Conservation (phyloP, 2,113 vertebrate genomes). For the Turdus rufiventris region DNA sequence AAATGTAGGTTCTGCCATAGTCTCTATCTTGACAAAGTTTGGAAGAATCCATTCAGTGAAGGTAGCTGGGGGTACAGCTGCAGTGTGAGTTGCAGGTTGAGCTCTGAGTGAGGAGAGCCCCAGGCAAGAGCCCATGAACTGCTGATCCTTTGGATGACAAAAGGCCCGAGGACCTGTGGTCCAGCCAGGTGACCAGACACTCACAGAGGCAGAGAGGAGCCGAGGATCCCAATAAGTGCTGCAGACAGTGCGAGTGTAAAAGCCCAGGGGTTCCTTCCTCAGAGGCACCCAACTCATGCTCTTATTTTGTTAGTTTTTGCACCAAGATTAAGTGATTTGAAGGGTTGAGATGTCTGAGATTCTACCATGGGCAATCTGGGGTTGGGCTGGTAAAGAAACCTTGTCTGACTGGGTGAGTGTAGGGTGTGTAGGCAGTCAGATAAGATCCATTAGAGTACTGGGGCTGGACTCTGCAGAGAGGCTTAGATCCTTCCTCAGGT, state of each 20-base stretch:
- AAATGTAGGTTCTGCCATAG: background rate
- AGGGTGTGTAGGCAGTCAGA: background rate
- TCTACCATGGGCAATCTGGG: background rate
- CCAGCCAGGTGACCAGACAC: fast-evolving
- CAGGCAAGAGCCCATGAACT: background rate
- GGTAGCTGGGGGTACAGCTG: background rate
- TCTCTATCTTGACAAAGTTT: background rate
- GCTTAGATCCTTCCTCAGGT: background rate
- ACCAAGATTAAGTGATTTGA: background rate
- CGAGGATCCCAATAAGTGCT: fast-evolving
- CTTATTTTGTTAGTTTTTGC: background rate
- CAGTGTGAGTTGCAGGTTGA: background rate
- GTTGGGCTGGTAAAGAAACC: too few species aligned
- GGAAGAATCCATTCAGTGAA: background rate
- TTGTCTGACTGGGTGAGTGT: background rate
- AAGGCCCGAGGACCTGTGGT: background rate
- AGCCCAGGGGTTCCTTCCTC: background rate
- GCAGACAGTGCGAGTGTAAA: background rate
- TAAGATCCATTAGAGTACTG: fast-evolving
- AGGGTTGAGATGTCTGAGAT: background rate
- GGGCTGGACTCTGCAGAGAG: background rate
- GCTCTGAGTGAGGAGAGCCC: background rate
- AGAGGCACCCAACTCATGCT: background rate
- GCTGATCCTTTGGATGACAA: background rate
- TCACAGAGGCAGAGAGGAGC: background rate